These are phyloP conservation scores for Patella pellucida DNA, from an alignment of 2,888 invertebrate species.

Conservation along the genomic window DNA sequence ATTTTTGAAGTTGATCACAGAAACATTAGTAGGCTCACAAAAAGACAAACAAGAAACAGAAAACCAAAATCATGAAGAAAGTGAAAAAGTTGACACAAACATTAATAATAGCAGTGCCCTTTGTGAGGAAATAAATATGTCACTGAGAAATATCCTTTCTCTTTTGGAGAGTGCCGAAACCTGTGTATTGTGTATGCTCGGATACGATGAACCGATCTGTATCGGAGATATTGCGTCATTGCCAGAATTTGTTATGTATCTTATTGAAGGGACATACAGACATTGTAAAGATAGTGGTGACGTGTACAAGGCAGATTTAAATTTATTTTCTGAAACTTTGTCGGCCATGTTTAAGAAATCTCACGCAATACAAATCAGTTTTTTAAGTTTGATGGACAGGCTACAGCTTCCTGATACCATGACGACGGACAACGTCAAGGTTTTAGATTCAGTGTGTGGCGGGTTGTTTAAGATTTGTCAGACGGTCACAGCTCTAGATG, in stretches of 20 bases:
- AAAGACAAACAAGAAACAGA: background rate
- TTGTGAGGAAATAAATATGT: background rate
- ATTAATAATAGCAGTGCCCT: background rate
- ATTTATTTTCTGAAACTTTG: constrained; percentile 49
- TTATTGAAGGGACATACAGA: constrained; percentile 53
- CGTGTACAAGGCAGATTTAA: constrained; percentile 53
- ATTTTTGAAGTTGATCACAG: background rate
- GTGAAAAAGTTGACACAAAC: background rate
- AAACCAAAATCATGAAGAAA: no score
- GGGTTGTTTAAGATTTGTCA: constrained; percentile 61
- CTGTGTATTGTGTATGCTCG: constrained; percentile 46
- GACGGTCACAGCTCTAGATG: constrained; percentile 59
- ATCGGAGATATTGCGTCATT: constrained; percentile 46
- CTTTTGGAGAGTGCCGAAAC: constrained; percentile 45
- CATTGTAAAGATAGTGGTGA: constrained; percentile 61
- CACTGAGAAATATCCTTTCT: background rate
- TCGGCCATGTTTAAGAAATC: constrained; percentile 57
- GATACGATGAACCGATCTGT: constrained; percentile 27
- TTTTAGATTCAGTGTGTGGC: constrained; percentile 49
- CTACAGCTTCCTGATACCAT: constrained; percentile 5
- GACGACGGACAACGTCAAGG: constrained; percentile 19
- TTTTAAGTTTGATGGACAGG: constrained; percentile 31
- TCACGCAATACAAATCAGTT: constrained; percentile 55
- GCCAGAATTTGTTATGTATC: constrained; percentile 47
- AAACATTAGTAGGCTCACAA: background rate